These are phyloP conservation scores for Chaetura pelagica DNA, from an alignment of 2,113 vertebrate genomes.

Conservation along the genomic window DNA sequence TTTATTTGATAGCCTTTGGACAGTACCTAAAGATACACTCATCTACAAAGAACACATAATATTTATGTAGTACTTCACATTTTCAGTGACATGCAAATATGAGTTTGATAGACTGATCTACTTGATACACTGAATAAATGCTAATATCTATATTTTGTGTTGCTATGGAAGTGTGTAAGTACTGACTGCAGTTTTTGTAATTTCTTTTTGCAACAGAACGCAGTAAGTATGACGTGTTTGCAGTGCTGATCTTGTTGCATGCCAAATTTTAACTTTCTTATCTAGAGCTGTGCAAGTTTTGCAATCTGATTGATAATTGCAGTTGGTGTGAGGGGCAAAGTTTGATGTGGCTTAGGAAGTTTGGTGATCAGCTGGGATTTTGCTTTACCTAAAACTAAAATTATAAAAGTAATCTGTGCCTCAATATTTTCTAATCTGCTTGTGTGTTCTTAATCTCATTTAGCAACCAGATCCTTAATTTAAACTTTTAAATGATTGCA, in stretches of 20 bases:
- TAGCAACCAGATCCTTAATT: conserved; percentile 2
- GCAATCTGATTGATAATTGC: conserved; percentile 32
- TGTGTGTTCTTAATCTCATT: conserved; percentile 48
- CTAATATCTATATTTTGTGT: background rate
- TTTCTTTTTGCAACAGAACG: conserved; percentile 87
- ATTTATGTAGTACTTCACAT: background rate
- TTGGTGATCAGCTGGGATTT: conserved; percentile 17
- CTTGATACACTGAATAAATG: background rate
- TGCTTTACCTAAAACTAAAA: conserved; percentile 21
- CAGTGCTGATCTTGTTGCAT: conserved; percentile 83
- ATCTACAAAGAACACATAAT: fast-evolving
- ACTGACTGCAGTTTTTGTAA: conserved; percentile 74
- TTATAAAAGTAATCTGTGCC: conserved; percentile 34
- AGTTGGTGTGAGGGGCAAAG: conserved; percentile 23
- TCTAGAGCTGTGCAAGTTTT: conserved; percentile 53
- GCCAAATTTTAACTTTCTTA: conserved; percentile 71
- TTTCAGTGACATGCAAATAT: background rate
- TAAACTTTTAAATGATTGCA: background rate
- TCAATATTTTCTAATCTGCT: conserved; percentile 62
- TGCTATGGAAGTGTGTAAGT: background rate
- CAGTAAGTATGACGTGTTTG: conserved; percentile 91
- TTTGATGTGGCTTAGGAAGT: conserved; percentile 18
- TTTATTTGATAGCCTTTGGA: background rate
- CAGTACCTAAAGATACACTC: background rate
- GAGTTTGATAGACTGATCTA: background rate